phyloP scores from a whole-genome alignment of 2,888 invertebrate species.

The Caenorhabditis sinica region DNA sequence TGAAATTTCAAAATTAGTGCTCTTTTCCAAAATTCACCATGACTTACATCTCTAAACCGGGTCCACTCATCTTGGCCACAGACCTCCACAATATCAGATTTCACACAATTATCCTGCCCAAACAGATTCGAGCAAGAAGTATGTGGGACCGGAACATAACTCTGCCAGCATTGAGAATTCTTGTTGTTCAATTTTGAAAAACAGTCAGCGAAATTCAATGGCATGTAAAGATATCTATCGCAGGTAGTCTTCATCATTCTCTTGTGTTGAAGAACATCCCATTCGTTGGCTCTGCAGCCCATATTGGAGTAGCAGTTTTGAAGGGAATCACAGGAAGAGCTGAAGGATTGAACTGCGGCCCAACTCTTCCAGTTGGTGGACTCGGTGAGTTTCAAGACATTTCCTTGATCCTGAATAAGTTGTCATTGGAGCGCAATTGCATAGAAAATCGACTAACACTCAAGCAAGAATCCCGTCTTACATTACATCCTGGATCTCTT shows the following conservation, averaged over 20 bases:
- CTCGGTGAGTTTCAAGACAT: constrained; percentile 21
- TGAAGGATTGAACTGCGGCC: constrained; percentile 16
- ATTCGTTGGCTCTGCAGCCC: background rate
- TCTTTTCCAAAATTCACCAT: background rate
- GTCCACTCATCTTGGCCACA: constrained; percentile 28
- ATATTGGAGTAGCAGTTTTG: constrained; percentile 17
- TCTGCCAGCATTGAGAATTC: constrained; percentile 19
- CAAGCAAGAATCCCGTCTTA: background rate
- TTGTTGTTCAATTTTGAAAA: constrained; percentile 20
- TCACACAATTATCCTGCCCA: constrained; percentile 31
- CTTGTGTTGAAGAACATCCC: background rate
- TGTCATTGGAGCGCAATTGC: background rate
- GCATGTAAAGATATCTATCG: constrained; percentile 10
- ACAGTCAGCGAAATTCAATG: constrained; percentile 8
- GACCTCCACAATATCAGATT: constrained; percentile 21
- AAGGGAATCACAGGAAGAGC: constrained; percentile 30
- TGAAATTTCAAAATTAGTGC: constrained; percentile 18
- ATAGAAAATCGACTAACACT: background rate
- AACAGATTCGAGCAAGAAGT: constrained; percentile 23
- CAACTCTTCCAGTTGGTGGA: constrained; percentile 12
- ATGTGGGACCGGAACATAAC: constrained; percentile 32
- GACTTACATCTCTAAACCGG: constrained; percentile 33
- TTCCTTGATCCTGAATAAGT: constrained; percentile 12
- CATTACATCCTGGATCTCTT: background rate
- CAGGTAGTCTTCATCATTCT: constrained; percentile 22